Evolutionary conservation across 1,140 invertebrate species (phyloP), one percentile per base, ranked within the genome.

Genomic region (Lordiphosa clarofinis): DNA sequence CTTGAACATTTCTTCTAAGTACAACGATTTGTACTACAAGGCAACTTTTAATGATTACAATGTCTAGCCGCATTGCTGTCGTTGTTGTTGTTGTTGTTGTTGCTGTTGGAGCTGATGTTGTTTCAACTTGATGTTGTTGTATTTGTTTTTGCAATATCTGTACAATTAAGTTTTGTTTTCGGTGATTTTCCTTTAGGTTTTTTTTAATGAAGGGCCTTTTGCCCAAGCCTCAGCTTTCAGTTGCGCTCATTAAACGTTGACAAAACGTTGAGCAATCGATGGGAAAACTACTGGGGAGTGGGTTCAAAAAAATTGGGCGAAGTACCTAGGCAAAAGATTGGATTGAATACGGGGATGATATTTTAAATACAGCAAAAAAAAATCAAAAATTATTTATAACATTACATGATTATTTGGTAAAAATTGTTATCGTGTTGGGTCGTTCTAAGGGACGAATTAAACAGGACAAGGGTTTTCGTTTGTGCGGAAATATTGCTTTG

Each of bases 21-120:
- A 82, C 75, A 61, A 63, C 79, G 79, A 86, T 86, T 87, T 87
- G 82, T 87, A 78, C 44, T 87, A 87, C 84, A 87, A 87, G 82
- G 66, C 70, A 55, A 48, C 60, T 70, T 75, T 87, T 87, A 87
- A 87, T 87, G 82, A 87, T 84, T 87, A 87, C 82, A 74, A 87
- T 70, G 76, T 87, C 70, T 76, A 38, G 36, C 39, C 24, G 44
- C 36, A 36, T 24, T 62, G 48, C 48, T 67, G 35, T 13, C 44
- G 42, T 52, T 57, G 54, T 57, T 65, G 64, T 46, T 38, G 37
- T 49, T 54, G 59, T 28, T 44, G 28, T 24, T 24, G 21, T 21
- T 21, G 21, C 4, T 21, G 21, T 5, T 24, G 21, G 1, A 8
- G 28, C 28, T 31, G 28, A 31, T 31, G 28, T 31, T 15, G 15